Base-by-base conservation (phyloP, 2,113 vertebrate genomes). In the Lucifuga dentata region DNA sequence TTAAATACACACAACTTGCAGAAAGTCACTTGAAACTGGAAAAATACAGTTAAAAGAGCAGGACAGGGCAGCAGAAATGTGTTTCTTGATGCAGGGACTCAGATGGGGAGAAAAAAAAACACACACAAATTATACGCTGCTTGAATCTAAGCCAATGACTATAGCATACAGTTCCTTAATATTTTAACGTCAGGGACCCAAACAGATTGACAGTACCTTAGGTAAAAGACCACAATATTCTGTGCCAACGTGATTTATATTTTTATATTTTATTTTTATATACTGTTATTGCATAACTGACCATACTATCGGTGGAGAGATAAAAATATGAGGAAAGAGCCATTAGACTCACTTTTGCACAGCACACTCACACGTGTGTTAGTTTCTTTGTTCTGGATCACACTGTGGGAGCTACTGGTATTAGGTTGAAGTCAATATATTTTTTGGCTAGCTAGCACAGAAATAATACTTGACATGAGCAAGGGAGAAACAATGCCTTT, bases 11-110 rank as follows among this genome's bases (percentile, higher is more conserved):
- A 67, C n/a, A 17, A 19, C 35, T 67, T 39, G 68, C 55, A 63
- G 68, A 11, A 44, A 62, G 49, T 23, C 63, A 78, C 71, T 83
- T 77, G 59, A 76, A 82, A 83, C 69, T 66, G 75, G 74, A 73
- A 74, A 68, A 52, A 49, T 49, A 71, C 9, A 38, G 65, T 76
- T 63, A 53, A 61, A 80, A 81, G 56, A 70, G 68, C 33, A 46
- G 56, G 71, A 77, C 66, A 48, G 55, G 57, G 73, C 61, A 76
- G 65, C 51, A 72, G 50, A 29, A 68, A 36, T 62, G 60, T 3
- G 51, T 46, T 46, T 66, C 60, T 24, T 40, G 38, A 73, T 67
- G 45, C 60, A 76, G 2, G 35, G 19, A 45, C 39, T 57, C n/a
- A 72, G 44, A 10, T 17, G 15, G 1, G 2, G 0, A 26, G 11